Conservation (phyloP, 2,888 invertebrate genomes). For the Pseudolycoriella hygida region DNA sequence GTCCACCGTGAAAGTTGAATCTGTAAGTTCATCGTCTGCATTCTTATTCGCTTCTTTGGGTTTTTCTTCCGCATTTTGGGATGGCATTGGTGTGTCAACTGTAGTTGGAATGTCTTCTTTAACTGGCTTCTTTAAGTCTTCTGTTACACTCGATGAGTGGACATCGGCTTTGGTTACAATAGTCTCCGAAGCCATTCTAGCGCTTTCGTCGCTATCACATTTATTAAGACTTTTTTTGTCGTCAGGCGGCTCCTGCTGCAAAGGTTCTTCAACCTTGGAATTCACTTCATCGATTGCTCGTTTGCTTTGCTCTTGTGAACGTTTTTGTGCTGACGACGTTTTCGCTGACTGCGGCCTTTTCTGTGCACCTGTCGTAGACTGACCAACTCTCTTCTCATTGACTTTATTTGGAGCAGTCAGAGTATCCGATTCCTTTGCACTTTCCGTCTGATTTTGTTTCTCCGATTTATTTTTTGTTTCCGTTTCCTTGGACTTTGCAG, state of each 20-base stretch:
- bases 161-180: slow-evolving; percentile 2
- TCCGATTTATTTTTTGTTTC: neutral
- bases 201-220: neutral
- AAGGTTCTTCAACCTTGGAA: no score
- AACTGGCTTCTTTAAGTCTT: neutral
- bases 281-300: no score
- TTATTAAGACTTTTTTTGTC: neutral
- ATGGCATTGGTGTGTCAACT: neutral
- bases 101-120: no score
- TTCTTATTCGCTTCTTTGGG: neutral
- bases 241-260: neutral
- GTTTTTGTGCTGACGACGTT: neutral
- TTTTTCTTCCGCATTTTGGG: neutral
- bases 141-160: neutral
- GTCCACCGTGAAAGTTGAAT: no score
- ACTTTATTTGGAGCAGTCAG: neutral
- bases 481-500: neutral
- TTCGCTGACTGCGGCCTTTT: neutral
- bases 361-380: neutral
- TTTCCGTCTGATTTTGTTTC: neutral
- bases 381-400: neutral
- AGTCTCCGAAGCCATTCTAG: neutral
- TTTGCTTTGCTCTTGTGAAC: no score
- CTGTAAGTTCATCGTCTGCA: no score
- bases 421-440: neutral